phyloP scores from a whole-genome alignment of 2,113 vertebrate species.

The Eulemur rufifrons region DNA sequence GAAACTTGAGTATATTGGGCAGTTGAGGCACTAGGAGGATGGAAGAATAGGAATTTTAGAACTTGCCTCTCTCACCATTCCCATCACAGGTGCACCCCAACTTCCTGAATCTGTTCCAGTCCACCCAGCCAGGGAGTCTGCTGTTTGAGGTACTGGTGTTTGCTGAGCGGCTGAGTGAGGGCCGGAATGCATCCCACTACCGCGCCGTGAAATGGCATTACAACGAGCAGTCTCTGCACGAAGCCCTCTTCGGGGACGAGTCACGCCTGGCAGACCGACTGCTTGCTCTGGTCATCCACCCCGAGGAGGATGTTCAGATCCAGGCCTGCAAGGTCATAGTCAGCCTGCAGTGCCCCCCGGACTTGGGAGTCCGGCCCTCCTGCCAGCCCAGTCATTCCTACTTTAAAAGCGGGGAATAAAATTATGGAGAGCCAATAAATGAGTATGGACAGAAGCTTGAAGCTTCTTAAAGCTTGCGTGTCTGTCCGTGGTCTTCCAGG shows the following conservation, averaged over 20 bases:
- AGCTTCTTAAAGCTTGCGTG: not conserved
- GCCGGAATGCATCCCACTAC: slow-evolving; percentile 69
- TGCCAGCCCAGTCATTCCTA: slow-evolving; percentile 49
- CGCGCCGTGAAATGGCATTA: slow-evolving; percentile 67
- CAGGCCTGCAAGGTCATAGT: slow-evolving; percentile 68
- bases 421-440: slow-evolving; percentile 63
- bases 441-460: slow-evolving; percentile 22
- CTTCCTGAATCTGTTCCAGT: slow-evolving; percentile 72
- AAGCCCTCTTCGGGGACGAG: slow-evolving; percentile 54
- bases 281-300: slow-evolving; percentile 66
- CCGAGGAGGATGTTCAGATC: slow-evolving; percentile 65
- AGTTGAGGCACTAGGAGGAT: not conserved
- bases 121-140: not conserved
- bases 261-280: slow-evolving; percentile 72
- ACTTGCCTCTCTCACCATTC: not conserved
- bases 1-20: not conserved
- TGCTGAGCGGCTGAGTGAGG: slow-evolving; percentile 59
- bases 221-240: slow-evolving; percentile 15
- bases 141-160: slow-evolving; percentile 60
- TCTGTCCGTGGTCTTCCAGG: not conserved
- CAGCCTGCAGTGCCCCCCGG: slow-evolving; percentile 53
- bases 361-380: slow-evolving; percentile 1
- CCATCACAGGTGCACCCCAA: slow-evolving; percentile 14
- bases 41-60: not conserved
- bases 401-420: slow-evolving; percentile 53